These are phyloP conservation scores for Pluvianellus socialis DNA, from an alignment of 2,113 vertebrate species.

Conservation along the genomic window DNA sequence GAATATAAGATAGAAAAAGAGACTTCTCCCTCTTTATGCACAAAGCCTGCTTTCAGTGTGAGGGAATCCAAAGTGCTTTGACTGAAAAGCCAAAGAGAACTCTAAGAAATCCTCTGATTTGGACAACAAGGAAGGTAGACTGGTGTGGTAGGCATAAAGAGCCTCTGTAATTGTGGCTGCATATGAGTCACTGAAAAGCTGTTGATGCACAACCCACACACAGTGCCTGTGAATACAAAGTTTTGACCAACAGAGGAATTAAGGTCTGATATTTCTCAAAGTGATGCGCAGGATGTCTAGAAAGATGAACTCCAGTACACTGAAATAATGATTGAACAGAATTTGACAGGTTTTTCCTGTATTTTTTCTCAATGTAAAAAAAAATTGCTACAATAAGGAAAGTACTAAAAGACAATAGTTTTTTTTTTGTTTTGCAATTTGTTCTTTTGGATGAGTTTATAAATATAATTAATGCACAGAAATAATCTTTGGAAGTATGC, in stretches of 20 bases:
- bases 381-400: not conserved
- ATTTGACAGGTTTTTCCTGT: not conserved
- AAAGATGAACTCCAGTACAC: not conserved
- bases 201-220: not conserved
- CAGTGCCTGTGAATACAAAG: not conserved
- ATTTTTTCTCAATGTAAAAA: not conserved
- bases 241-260: not conserved
- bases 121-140: not conserved
- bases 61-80: not conserved
- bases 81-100: not conserved
- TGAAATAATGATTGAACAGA: not conserved
- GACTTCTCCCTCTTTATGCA: not conserved
- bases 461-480: not conserved
- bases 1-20: not conserved
- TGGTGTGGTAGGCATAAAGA: not conserved
- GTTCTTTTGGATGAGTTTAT: not conserved
- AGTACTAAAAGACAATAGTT: not conserved
- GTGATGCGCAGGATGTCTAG: not conserved
- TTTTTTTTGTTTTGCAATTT: not conserved
- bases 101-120: not conserved
- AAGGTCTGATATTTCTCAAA: not conserved
- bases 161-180: not conserved
- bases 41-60: not conserved
- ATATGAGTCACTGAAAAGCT: not conserved
- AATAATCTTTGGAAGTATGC: not conserved